Base-by-base conservation (phyloP, 2,797 vertebrate genomes). In the Salmo trutta region DNA sequence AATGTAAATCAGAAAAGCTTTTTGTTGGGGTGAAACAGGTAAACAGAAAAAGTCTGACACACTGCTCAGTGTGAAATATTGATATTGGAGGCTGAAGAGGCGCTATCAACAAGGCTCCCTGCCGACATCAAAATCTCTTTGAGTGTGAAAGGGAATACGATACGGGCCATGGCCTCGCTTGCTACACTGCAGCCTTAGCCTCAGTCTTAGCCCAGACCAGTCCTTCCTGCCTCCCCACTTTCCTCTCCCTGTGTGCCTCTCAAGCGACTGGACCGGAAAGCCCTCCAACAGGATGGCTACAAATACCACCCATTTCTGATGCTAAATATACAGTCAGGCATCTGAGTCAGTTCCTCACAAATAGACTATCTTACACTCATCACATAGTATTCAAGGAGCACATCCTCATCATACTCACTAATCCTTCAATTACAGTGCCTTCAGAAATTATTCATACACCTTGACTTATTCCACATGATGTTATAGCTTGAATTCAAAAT, bases 41-140 rank as follows among this genome's bases (percentile, higher is more conserved):
- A 1, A 24, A 24, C 4, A 64, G 21, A 47, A 21, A 5, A 71
- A 47, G 36, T 71, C 36, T 51, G 41, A 72, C 4, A 62, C 56
- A 15, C 73, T 73, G 83, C 83, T 86, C 41, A 14, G 67, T 81
- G 79, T 88, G 75, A 90, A 91, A 87, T 85, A 54, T 92, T 93
- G 64, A 90, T 86, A 91, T 89, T 87, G 86, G 80, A 83, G 78
- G 79, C 90, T 81, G 86, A 88, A 88, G 87, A 77, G 81, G 83
- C 86, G 65, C 79, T 87, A 88, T 89, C 88, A 91, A 86, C 87
- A 84, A 73, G 76, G 74, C 81, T 91, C 88, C 88, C 88, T 67
- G 14, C 83, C 84, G 88, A 90, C 88, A 90, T 91, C 83, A 90
- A 88, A 91, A 88, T 84, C 85, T 82, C 72, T 86, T 81, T 86